Percentiles rank a stretch among this genome's conserved stretches.
phyloP scores from a whole-genome alignment of 2,113 vertebrate genomes.

The Scomber colias region DNA sequence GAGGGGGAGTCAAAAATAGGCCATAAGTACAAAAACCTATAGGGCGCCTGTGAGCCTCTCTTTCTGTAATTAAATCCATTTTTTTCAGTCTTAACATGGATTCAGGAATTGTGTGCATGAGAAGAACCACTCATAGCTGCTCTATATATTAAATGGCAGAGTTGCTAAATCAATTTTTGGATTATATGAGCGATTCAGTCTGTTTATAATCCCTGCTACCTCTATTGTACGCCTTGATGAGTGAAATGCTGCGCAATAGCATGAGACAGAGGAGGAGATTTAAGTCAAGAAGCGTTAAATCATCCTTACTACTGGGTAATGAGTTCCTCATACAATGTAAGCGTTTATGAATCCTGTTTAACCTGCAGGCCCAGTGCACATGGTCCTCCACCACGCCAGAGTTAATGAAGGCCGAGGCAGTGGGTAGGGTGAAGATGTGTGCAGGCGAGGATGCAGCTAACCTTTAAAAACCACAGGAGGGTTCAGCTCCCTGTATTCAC shows the following conservation, averaged over 20 bases:
- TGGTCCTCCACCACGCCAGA: constrained; percentile 15
- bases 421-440: constrained; percentile 13
- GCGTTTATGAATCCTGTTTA: constrained; percentile 21
- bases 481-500: constrained; percentile 63
- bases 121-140: not conserved
- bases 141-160: not conserved
- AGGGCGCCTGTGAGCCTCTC: not conserved
- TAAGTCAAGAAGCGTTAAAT: constrained; percentile 33
- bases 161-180: not conserved
- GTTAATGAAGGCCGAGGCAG: constrained; percentile 58
- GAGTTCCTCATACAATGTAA: constrained; percentile 20
- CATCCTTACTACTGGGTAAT: constrained; percentile 19
- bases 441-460: constrained; percentile 65
- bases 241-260: constrained; percentile 13
- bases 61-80: not conserved
- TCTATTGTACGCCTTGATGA: not conserved
- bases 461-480: constrained; percentile 78
- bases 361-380: constrained; percentile 24
- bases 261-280: constrained; percentile 10
- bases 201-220: not conserved
- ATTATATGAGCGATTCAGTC: constrained; percentile 4
- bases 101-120: not conserved
- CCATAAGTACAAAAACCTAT: constrained; percentile 40
- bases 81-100: not conserved
- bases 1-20: constrained; percentile 53